These are phyloP conservation scores for Sebastes matsubarae DNA, from an alignment of 2,797 vertebrate genomes.

Conservation along the genomic window DNA sequence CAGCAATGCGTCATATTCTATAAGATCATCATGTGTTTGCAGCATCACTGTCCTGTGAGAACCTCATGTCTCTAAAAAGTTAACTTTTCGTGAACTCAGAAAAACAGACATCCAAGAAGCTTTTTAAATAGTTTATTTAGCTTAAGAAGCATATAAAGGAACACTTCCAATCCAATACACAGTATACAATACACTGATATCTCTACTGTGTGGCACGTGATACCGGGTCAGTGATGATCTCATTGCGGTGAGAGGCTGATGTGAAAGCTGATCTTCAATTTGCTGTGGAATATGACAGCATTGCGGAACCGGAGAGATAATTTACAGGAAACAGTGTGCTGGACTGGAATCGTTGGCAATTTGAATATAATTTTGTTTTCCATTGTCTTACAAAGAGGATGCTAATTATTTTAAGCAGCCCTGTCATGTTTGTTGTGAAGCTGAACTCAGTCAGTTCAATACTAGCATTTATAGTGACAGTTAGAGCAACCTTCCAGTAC, in stretches of 20 bases:
- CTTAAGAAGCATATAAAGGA: neutral
- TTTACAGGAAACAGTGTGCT: conserved; percentile 21
- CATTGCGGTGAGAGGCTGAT: conserved; percentile 41
- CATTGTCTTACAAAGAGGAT: neutral
- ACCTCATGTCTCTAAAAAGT: neutral
- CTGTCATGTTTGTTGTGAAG: neutral
- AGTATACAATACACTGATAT: conserved; percentile 6
- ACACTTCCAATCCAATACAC: neutral
- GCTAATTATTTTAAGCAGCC: neutral
- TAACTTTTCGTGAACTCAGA: neutral
- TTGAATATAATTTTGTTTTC: neutral
- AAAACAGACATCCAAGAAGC: neutral
- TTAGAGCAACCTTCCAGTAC: neutral
- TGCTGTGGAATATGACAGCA: conserved; percentile 32
- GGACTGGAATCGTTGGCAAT: neutral
- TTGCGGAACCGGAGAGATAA: conserved; percentile 12
- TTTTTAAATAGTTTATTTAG: neutral
- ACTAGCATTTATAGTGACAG: neutral
- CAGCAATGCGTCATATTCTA: neutral
- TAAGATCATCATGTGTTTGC: neutral
- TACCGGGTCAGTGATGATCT: conserved; percentile 45
- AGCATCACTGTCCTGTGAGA: neutral
- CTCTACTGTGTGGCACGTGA: conserved; percentile 26
- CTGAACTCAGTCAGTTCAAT: neutral
- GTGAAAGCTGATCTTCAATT: conserved; percentile 65